Conservation (phyloP, 2,797 vertebrate species). For the Dromococcyx pavoninus region DNA sequence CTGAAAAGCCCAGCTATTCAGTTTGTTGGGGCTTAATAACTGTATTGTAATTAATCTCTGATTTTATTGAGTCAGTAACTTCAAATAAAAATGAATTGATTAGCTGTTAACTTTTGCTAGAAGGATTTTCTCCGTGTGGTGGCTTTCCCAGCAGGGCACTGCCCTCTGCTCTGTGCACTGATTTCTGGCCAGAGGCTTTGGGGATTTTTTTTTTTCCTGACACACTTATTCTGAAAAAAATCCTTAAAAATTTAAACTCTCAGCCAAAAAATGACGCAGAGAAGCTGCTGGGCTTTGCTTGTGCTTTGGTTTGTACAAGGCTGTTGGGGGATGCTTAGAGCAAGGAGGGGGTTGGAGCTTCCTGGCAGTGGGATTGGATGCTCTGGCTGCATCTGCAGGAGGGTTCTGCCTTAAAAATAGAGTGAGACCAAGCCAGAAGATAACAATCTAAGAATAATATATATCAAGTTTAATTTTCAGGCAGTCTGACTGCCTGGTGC, state of each 20-base stretch:
- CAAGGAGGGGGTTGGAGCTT: neutral
- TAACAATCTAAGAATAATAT: neutral
- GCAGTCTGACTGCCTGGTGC: neutral
- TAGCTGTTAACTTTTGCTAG: neutral
- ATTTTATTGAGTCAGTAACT: neutral
- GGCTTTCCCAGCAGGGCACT: neutral
- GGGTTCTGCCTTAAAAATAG: neutral
- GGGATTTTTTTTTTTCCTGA: neutral
- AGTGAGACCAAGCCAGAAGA: neutral
- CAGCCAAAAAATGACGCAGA: neutral
- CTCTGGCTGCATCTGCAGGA: neutral
- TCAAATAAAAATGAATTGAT: conserved; percentile 10
- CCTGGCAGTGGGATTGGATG: rapidly evolving
- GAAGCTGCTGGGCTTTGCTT: neutral
- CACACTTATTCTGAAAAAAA: neutral
- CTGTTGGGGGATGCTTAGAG: neutral
- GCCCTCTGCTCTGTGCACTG: neutral
- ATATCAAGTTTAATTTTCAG: neutral
- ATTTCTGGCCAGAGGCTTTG: neutral
- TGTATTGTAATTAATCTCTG: conserved; percentile 10
- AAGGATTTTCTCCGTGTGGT: neutral
- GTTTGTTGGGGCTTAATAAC: conserved; percentile 11
- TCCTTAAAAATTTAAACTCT: neutral
- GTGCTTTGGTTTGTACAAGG: neutral
- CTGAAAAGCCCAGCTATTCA: neutral